A percentile compares a stretch with the other conserved stretches of the same genome.
Evolutionary conservation across 2,113 vertebrate genomes (phyloP).

Genomic region (Tragelaphus scriptus): DNA sequence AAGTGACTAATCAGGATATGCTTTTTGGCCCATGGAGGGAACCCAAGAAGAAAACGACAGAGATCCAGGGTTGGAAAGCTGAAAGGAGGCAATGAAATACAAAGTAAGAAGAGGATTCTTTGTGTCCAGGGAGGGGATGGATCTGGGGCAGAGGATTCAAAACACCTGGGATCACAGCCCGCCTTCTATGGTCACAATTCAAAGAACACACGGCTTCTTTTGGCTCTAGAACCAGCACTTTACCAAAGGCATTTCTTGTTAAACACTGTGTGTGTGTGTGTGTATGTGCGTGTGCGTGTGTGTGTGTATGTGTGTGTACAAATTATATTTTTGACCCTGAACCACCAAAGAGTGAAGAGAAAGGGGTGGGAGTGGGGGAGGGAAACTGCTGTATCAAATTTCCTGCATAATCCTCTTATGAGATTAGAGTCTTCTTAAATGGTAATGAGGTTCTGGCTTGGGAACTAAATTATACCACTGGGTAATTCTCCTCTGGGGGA

Average conservation of each 20-base stretch:
- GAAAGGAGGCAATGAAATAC: not conserved
- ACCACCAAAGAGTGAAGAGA: not conserved
- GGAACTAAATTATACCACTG: not conserved
- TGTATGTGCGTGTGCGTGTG: too few species aligned
- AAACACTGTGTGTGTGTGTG: not conserved
- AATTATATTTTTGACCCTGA: slow-evolving; percentile 31
- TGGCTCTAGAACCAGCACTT: not conserved
- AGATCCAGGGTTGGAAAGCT: not conserved
- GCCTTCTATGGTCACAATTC: not conserved
- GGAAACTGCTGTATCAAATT: slow-evolving; percentile 41
- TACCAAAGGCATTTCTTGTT: not conserved
- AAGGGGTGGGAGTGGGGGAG: not conserved
- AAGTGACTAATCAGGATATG: not conserved
- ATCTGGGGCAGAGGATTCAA: not conserved
- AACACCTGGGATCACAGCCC: not conserved
- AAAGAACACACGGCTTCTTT: not conserved
- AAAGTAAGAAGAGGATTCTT: not conserved
- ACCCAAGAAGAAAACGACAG: not conserved
- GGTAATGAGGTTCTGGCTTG: slow-evolving; percentile 46
- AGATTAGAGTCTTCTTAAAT: slow-evolving; percentile 62
- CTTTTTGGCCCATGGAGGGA: not conserved
- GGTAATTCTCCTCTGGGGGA: not conserved
- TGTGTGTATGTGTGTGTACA: not conserved
- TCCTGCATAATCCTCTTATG: slow-evolving; percentile 56
- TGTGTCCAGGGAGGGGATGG: not conserved